Evolutionary conservation across 2,797 vertebrate species (phyloP).

Genomic region (Cetoscarus ocellatus): DNA sequence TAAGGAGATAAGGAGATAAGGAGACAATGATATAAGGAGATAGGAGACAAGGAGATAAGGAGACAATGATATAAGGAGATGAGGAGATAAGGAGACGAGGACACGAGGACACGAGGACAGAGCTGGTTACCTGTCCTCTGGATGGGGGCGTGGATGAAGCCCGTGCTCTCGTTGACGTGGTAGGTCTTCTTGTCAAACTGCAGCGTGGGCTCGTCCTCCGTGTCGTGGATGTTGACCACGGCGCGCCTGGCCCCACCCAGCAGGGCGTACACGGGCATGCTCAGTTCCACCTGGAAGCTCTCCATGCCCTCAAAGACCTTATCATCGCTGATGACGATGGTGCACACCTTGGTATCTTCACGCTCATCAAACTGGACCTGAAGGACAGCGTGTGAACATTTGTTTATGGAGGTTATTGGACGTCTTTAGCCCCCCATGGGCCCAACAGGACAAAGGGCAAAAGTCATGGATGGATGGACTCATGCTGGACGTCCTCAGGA

Average conservation of each 20-base stretch:
- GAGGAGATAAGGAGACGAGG: too few relatives aligned
- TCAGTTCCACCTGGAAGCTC: constrained; percentile 93
- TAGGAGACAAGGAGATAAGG: too few relatives aligned
- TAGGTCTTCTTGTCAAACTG: constrained; percentile 93
- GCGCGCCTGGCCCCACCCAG: constrained; percentile 88
- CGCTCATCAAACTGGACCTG: constrained; percentile 98
- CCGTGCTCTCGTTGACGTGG: constrained; percentile 90
- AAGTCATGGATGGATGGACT: too few relatives aligned
- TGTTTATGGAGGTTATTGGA: too few relatives aligned
- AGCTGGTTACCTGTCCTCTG: constrained; percentile 89
- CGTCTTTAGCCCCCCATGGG: too few relatives aligned
- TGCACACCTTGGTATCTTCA: constrained; percentile 95
- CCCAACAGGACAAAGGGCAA: too few relatives aligned
- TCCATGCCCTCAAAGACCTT: constrained; percentile 90
- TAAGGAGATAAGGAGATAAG: too few relatives aligned
- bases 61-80: too few relatives aligned
- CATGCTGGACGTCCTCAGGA: too few relatives aligned
- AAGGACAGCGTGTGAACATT: not conserved
- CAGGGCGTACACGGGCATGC: constrained; percentile 95
- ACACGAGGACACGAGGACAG: too few relatives aligned
- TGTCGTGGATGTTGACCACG: constrained; percentile 89
- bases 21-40: too few relatives aligned
- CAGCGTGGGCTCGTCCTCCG: constrained; percentile 93
- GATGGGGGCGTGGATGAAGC: constrained; percentile 87
- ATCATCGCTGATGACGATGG: constrained; percentile 91